A percentile compares a stretch with the other conserved stretches of the same genome.
Evolutionary conservation across 2,113 vertebrate genomes (phyloP).

Genomic region (Ctenomys sociabilis): DNA sequence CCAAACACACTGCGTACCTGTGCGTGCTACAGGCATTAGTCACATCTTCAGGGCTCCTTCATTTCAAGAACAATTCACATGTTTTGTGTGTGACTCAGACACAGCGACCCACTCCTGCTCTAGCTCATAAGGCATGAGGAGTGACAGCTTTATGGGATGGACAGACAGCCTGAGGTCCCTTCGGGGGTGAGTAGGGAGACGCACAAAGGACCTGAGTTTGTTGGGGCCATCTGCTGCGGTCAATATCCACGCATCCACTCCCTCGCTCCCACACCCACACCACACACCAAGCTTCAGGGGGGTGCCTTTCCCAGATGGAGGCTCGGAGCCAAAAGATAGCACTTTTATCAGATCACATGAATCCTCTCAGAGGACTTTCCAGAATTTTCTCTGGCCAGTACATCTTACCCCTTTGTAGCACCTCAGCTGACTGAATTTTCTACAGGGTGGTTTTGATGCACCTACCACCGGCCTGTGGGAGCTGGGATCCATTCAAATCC

Average conservation of each 20-base stretch:
- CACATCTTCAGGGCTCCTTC: slow-evolving; percentile 68
- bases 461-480: not conserved
- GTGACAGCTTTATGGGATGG: not conserved
- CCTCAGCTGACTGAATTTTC: not conserved
- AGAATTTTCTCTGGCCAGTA: slow-evolving; percentile 38
- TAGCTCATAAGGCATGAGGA: slow-evolving; percentile 43
- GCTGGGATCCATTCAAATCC: not conserved
- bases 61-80: slow-evolving; percentile 74
- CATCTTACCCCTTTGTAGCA: not conserved
- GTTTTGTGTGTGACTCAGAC: slow-evolving; percentile 64
- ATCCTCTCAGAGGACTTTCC: slow-evolving; percentile 10
- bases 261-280: not conserved
- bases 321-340: slow-evolving; percentile 27
- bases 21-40: slow-evolving; percentile 61
- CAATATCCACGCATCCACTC: not conserved
- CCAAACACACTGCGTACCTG: slow-evolving; percentile 71
- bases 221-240: not conserved
- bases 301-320: not conserved
- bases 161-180: not conserved
- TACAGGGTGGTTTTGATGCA: not conserved
- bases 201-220: not conserved
- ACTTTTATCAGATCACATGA: not conserved
- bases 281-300: not conserved
- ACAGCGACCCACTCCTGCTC: slow-evolving; percentile 46
- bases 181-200: not conserved